Evolutionary conservation across 1,140 invertebrate genomes (phyloP), one percentile per base, ranked within the genome.

Genomic region (Drosophila bipectinata): DNA sequence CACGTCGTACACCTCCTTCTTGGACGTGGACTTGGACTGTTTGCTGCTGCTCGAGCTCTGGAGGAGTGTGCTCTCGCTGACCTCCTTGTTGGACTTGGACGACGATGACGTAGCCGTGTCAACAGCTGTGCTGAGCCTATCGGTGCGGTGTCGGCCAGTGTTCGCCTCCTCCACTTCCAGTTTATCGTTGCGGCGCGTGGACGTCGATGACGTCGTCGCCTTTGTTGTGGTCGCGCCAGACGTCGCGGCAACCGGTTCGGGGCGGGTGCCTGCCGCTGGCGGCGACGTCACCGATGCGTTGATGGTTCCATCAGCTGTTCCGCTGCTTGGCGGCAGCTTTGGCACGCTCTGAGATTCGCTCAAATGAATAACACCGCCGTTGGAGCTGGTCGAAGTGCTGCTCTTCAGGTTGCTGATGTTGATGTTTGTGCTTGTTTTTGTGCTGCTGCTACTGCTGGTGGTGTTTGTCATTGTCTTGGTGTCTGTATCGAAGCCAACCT

Each of bases 1-100:
- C 7, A 85, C 74, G 39, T 92, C 91, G 58, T 89, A 92, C 8
- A 92, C 74, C 52, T 92, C 90, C 37, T 91, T 91, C 48, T 90
- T 91, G 7, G 83, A 79, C 0, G 64, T 55, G 0, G 78, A 57
- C 1, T 61, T 63, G 9, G 75, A 73, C 34, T 87, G 74, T 15
- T 87, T 87, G n/a, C 62, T 84, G 72, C 51, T 79, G 45, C 51
- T 77, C 30, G 57, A 64, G 59, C 78, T 78, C 26, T 76, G 53
- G 4, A 52, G 58, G 6, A 60, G 30, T 18, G 73, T 74, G 49
- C 72, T 83, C 48, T 88, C 78, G 47, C 53, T 87, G 57, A 83
- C 58, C 62, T 88, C 63, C 56, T 75, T 56, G 59, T 59, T 85
- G 45, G 52, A 48, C 21, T 41, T 76, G n/a, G 66, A 51, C 30